Base-by-base conservation (phyloP, 2,888 invertebrate species). In the Heliconius erato region DNA sequence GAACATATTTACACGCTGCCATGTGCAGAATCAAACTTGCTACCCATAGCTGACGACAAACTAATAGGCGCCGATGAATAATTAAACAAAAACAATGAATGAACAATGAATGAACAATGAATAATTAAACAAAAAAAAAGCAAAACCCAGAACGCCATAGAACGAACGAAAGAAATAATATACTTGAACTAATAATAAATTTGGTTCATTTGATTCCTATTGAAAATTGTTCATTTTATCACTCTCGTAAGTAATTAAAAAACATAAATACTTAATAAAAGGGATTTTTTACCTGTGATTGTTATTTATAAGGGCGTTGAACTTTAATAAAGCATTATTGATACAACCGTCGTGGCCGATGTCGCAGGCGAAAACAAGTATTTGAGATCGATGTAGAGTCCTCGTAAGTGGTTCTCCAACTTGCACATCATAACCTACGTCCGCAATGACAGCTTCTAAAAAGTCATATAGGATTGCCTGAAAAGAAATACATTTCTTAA, bases 341-440 rank as follows among this genome's bases (percentile, higher is more conserved):
- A 94, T 84, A 86, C 98, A 98, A 1, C 96, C 96, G 1, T 89
- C 79, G 44, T 97, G 93, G 0, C 96, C 97, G 74, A 97, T 95
- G 85, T 95, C 96, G 89, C 98, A 98, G 32, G 97, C 97, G 94
- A 97, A 97, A 14, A 94, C 86, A 0, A 97, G 88, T 0, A 97
- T 90, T 85, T 88, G 92, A 88, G 95, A 93, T 65, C 96, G 88
- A 86, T 95, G 92, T 3, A 95, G 85, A 0, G 94, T 95, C 9
- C 88, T 91, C 0, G 93, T 91, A 0, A 93, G 80, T 0, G 89
- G 79, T 59, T 96, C 96, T 0, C 82, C 83, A 0, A 68, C 1
- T 3, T 77, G 82, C 3, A 93, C 94, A 19, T 93, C 89, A 76
- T 92, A 95, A 1, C 91, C 91, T 0, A 96, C 85, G 12, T 93